Evolutionary conservation across 1,140 invertebrate genomes (phyloP).

Genomic region (Drosophila busckii): DNA sequence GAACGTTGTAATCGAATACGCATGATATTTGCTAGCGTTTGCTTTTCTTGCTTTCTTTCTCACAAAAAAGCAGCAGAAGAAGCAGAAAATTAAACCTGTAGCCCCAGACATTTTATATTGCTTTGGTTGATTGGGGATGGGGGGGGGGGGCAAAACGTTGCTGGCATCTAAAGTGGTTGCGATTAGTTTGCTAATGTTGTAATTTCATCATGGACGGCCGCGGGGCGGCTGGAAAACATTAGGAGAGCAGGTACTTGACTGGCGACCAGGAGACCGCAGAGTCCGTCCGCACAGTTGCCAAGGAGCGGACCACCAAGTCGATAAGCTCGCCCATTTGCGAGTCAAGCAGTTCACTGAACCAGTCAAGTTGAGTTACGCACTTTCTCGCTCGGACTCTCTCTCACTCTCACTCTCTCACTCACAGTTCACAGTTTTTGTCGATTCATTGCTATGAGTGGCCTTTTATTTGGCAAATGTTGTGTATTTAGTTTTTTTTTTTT

Average conservation of each 20-base stretch:
- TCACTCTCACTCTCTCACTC: conserved; percentile 36
- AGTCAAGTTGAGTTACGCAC: too few species aligned
- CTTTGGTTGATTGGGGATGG: not conserved
- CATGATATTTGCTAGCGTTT: conserved; percentile 58
- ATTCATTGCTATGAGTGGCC: conserved; percentile 76
- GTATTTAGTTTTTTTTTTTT: conserved; percentile 25
- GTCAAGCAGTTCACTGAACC: too few species aligned
- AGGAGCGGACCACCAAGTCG: too few species aligned
- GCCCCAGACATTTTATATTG: conserved; percentile 37
- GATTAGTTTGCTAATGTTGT: conserved; percentile 77
- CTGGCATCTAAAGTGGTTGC: conserved; percentile 72
- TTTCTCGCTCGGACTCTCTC: too few species aligned
- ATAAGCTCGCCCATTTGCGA: too few species aligned
- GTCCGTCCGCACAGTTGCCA: too few species aligned
- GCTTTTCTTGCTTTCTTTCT: conserved; percentile 39
- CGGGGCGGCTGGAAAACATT: conserved; percentile 27
- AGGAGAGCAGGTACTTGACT: conserved; percentile 33
- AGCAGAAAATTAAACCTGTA: too few species aligned
- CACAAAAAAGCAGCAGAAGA: too few species aligned
- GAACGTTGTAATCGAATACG: too few species aligned
- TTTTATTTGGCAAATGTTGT: conserved; percentile 64
- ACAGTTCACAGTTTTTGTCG: conserved; percentile 41
- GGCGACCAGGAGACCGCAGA: conserved; percentile 59
- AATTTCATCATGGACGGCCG: conserved; percentile 70
- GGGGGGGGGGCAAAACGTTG: conserved; percentile 31